Base-by-base conservation (phyloP, 2,113 vertebrate species). In the pig (Sus scrofa) region DNA sequence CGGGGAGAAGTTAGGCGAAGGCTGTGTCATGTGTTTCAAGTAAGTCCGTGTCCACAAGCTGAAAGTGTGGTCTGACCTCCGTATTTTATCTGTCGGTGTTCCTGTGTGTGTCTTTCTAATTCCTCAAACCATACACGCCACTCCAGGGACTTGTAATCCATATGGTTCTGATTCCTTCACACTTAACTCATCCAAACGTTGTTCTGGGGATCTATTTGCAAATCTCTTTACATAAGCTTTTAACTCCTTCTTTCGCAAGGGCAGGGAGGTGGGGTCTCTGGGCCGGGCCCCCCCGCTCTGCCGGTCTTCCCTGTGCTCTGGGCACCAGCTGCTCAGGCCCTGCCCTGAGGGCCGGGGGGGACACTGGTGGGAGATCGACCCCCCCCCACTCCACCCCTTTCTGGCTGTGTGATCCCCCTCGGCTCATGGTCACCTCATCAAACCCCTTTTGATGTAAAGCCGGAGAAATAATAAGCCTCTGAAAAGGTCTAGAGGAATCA, bases 121-220 rank as follows among this genome's bases (percentile, higher is more conserved):
- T 98, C 98, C 97, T 97, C 97, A 97, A 97, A 85, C 97, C 96
- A 98, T 98, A 97, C 96, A 97, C 96, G 77, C 98, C 97, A 97
- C 89, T 24, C 91, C 96, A 96, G 93, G 97, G 97, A 98, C 96
- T 96, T 98, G 98, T 97, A 98, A 98, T 98, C 98, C 98, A 98
- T 98, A 98, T 98, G 98, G 97, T 97, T 97, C 97, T 96, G 98
- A 97, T 98, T 97, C 96, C 95, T 98, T 96, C 97, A 97, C 98
- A 98, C 97, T 98, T 97, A 97, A 98, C 95, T 98, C 97, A 98
- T 97, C 97, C 95, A 96, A 98, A 97, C 96, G 97, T 97, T 98
- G 97, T 97, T 97, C 94, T 96, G 95, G 83, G 93, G 84, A 84
- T 97, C 89, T 98, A 96, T 97, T 97, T 97, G 97, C 95, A 98